Evolutionary conservation across 1,140 invertebrate genomes (phyloP), one percentile per base, ranked within the genome.

Genomic region (Homalodisca vitripennis): DNA sequence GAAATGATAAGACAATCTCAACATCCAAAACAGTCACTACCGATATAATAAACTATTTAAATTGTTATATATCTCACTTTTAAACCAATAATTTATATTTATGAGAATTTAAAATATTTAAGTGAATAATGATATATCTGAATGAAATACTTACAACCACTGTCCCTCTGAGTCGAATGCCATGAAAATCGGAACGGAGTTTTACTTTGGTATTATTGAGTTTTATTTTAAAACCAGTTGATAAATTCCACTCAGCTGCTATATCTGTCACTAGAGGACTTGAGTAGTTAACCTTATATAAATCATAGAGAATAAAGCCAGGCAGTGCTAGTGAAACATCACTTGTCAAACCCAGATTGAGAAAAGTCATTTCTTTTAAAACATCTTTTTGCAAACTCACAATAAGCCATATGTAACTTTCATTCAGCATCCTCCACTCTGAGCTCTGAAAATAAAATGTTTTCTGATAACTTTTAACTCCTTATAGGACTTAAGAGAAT

Each of bases 251-350:
- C 13, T 24, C 1, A 17, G n/a, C 63, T 66, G 32, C 63, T 32
- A 46, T 20, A 27, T 60, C 22, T 60, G 14, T 27, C 3, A 60
- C 14, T 10, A 60, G 24, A 60, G 55, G 27, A 30, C 32, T 24
- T 2, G 63, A 46, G 17, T 66, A 66, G 63, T 66, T 66, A n/a
- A 66, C 63, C 26, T 66, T 66, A 34, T 66, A 66, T 17, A 66
- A 12, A 31, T 66, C 63, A 20, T 60, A 30, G 14, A 66, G 3
- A 2, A 12, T 66, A 1, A 41, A 22, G 3, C 41, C 63, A 27
- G 63, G 32, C 10, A 27, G 20, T n/a, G 63, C 63, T 34, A 66
- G 34, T 2, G 10, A 3, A 24, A 46, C 63, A n/a, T 66, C 63
- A 46, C 63, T 66, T n/a, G 32, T 46, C 22, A 66, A 24, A 20